Evolutionary conservation across 2,888 invertebrate species (phyloP), one percentile per base, ranked within the genome.

Genomic region (Boloria euphrosyne): DNA sequence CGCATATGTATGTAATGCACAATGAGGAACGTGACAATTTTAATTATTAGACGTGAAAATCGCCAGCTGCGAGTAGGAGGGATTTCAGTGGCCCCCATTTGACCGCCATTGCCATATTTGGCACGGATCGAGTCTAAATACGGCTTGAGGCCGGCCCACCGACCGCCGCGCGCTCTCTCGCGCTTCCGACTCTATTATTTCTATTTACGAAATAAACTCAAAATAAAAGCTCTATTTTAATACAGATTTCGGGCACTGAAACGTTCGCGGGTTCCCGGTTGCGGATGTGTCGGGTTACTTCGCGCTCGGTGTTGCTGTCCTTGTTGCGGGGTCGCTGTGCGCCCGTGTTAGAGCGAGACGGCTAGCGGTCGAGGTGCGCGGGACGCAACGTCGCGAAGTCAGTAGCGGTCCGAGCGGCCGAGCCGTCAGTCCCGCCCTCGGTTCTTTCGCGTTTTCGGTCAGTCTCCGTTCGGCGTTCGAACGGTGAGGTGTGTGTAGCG

Each of bases 81-180:
- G 95, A 95, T 95, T 94, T 94, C 94, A 93, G 94, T 94, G 95
- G 93, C 93, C 95, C 95, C 94, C 95, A 94, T 95, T 95, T 94
- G 95, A 94, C 93, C 93, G 94, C 94, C 93, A 94, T 83, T 94
- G 93, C 96, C 96, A 94, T 95, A 95, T 95, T 96, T 94, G 96
- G 96, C 93, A 95, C 93, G 94, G 94, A 93, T 93, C 93, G 94
- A 93, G 94, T 95, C 96, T 95, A 95, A 96, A 96, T 95, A 96
- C 95, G 96, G 96, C 93, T 93, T 93, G 94, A 94, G 95, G 94
- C 92, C 94, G 88, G 93, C 93, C 94, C 95, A 93, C 94, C 94
- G 93, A 93, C 88, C 90, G 47, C 58, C 31, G 59, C 59, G 46
- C 59, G 59, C 83, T 81, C 84, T 80, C 83, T 85, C 84, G 85